These are phyloP conservation scores for Chironex yamaguchii DNA, from an alignment of 30 jellyfish, hydroid and myxozoan species.

Conservation along the genomic window DNA sequence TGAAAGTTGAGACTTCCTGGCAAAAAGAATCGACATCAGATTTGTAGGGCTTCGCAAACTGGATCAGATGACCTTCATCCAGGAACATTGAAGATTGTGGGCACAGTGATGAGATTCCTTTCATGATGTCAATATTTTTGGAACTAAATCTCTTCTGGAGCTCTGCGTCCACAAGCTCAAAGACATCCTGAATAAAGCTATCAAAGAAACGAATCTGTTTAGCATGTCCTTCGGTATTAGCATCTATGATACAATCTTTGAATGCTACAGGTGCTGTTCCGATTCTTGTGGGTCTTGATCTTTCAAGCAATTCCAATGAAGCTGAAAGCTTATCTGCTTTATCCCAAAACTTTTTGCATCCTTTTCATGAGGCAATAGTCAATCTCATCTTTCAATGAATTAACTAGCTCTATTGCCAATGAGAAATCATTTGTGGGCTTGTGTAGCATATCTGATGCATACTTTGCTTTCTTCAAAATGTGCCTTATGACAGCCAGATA, in stretches of 20 bases:
- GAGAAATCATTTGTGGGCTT: conserved; percentile 27
- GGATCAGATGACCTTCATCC: conserved; percentile 1
- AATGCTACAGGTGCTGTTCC: conserved; percentile 11
- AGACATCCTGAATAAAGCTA: conserved; percentile 25
- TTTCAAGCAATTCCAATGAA: conserved; percentile 8
- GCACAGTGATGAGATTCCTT: conserved; percentile 48
- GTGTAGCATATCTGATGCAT: conserved; percentile 34
- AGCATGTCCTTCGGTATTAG: not conserved
- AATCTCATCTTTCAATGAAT: conserved; percentile 21
- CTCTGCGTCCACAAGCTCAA: conserved; percentile 25
- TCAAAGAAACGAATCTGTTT: not conserved
- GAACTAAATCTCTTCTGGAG: conserved; percentile 26
- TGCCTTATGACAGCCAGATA: conserved; percentile 41
- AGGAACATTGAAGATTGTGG: conserved; percentile 33
- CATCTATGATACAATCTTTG: conserved; percentile 6
- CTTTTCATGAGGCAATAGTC: not conserved
- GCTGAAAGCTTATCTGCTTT: conserved; percentile 21
- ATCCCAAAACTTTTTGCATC: conserved; percentile 6
- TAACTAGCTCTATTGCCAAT: not conserved
- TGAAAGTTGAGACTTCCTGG: conserved; percentile 24
- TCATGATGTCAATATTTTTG: conserved; percentile 19
- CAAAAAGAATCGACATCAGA: not conserved
- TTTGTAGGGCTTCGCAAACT: conserved; percentile 15
- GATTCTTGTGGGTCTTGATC: conserved; percentile 7
- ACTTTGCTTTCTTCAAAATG: conserved; percentile 13